phyloP scores from a whole-genome alignment of 2,797 vertebrate genomes.

The Geotrypetes seraphini region DNA sequence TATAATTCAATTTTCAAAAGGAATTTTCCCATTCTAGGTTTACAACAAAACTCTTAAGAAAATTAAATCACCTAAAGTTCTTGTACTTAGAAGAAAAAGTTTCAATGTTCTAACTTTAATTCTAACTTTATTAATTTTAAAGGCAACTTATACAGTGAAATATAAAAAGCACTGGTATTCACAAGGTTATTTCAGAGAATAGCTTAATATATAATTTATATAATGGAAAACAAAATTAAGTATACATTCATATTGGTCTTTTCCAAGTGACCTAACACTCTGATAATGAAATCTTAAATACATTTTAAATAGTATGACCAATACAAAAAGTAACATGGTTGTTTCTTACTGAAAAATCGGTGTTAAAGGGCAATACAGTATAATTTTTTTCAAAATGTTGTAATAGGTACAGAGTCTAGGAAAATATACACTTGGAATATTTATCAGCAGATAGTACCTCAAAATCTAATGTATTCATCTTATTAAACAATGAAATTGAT shows the following conservation, averaged over 20 bases:
- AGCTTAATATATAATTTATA: conserved; percentile 4
- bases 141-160: conserved; percentile 39
- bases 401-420: too few relatives aligned
- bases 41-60: too few relatives aligned
- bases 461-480: conserved; percentile 14
- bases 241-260: background rate
- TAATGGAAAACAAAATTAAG: background rate
- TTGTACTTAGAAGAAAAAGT: too few relatives aligned
- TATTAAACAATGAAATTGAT: conserved; percentile 14
- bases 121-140: conserved; percentile 52
- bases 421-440: too few relatives aligned
- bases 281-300: conserved; percentile 17
- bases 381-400: too few relatives aligned
- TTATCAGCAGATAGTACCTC: conserved; percentile 3
- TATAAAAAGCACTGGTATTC: conserved; percentile 41
- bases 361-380: too few relatives aligned
- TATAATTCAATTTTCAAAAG: too few relatives aligned
- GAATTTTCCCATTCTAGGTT: too few relatives aligned
- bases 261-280: conserved; percentile 3
- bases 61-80: background rate
- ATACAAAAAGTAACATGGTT: too few relatives aligned
- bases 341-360: too few relatives aligned
- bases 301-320: too few relatives aligned
- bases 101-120: conserved; percentile 34
- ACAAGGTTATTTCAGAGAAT: too few relatives aligned